phyloP scores from a whole-genome alignment of 2,113 vertebrate species.

The Malurus cyaneus region DNA sequence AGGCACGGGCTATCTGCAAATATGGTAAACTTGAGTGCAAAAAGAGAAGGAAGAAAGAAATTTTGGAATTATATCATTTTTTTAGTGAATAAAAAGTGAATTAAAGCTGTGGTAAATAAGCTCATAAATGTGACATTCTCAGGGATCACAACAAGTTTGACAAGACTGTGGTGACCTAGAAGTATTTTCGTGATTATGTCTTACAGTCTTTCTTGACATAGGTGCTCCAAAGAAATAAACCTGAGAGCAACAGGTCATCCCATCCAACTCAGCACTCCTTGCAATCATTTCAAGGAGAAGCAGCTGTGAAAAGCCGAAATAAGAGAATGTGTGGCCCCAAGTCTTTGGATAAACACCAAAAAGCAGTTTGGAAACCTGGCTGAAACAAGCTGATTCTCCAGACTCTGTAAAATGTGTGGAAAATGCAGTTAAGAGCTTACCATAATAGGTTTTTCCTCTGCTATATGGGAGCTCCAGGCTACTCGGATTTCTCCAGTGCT shows the following conservation, averaged over 20 bases:
- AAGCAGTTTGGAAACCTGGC: background rate
- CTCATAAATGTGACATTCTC: background rate
- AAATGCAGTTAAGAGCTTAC: background rate
- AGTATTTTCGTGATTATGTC: background rate
- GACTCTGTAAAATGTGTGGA: background rate
- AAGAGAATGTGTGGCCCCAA: background rate
- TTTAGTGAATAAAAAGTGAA: background rate
- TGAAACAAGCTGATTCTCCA: background rate
- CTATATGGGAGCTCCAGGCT: background rate
- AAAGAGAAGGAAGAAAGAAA: background rate
- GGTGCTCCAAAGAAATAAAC: background rate
- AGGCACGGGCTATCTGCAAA: background rate
- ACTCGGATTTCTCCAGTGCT: background rate
- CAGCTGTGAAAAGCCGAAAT: background rate
- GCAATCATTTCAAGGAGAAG: background rate
- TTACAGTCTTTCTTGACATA: background rate
- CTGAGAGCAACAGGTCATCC: background rate
- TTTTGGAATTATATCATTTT: background rate
- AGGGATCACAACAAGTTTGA: background rate
- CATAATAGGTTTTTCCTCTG: background rate
- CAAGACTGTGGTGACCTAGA: background rate
- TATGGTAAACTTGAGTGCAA: background rate
- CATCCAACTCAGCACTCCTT: background rate
- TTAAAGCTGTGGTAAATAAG: background rate
- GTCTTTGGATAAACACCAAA: constrained; percentile 10